Base-by-base conservation (phyloP, 2,888 invertebrate genomes). In the Cosmia trapezina region DNA sequence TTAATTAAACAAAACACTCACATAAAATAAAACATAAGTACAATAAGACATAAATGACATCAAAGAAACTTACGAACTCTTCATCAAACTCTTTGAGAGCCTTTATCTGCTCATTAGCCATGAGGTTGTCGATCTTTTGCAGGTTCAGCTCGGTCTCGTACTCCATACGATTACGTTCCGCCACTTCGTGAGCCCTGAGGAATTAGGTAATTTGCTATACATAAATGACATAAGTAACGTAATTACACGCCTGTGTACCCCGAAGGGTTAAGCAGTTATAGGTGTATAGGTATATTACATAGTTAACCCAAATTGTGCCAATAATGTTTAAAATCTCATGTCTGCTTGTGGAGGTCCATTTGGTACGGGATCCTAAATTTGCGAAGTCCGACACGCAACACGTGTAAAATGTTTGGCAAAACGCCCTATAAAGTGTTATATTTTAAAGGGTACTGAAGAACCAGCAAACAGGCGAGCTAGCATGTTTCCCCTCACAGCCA, bases 71-170 rank as follows among this genome's bases (percentile, higher is more conserved):
- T 85, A 95, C 95, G 68, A 92, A 94, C 1, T 93, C 87, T 2
- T 91, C 86, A 68, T 96, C 96, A 62, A 95, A 95, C 43, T 94
- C 86, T 73, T 89, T 90, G 22, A 96, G 87, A 3, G 91, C 91
- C 0, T 89, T 88, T 80, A 95, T 94, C 81, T 96, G 90, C 64
- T 93, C 83, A 8, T 87, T 73, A 0, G 95, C 93, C 60, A 90
- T 89, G 0, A 92, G 81, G 83, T 94, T 95, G 86, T 96, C 96
- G 0, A 91, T 77, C 81, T 92, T 91, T 79, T 96, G 95, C 75
- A 91, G 75, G 6, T 90, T 90, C 56, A 96, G 74, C 78, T 96
- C 96, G 0, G 87, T 87, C 71, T 95, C 95, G 79, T 94, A 87
- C 70, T 93, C 95, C 2, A 54, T 85, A 45, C 94, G 91, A 5